Percentiles rank a stretch among this genome's conserved stretches.
Evolutionary conservation across 2,797 vertebrate genomes (phyloP).

Genomic region (Enteromius unitaeniatus): DNA sequence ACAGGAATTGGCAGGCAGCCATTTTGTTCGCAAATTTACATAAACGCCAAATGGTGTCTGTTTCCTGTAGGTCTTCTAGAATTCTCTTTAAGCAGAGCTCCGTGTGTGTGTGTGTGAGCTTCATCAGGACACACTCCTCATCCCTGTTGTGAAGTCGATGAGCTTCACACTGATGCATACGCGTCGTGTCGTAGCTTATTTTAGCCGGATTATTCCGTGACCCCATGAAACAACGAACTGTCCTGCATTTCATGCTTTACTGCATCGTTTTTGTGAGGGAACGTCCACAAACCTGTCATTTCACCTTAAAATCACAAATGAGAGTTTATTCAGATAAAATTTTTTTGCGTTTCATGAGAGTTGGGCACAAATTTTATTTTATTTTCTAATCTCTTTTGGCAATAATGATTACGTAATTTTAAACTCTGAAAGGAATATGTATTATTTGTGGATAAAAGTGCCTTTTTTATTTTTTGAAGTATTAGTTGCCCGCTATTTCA

Average conservation of each 20-base stretch:
- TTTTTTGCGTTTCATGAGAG: background rate
- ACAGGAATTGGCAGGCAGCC: slow-evolving; percentile 83
- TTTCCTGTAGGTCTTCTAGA: slow-evolving; percentile 72
- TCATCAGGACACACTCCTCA: slow-evolving; percentile 65
- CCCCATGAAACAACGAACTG: slow-evolving; percentile 59
- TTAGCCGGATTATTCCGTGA: slow-evolving; percentile 76
- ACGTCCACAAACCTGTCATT: background rate
- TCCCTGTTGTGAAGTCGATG: slow-evolving; percentile 67
- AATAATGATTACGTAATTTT: no score
- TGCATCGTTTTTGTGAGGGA: background rate
- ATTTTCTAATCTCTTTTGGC: background rate
- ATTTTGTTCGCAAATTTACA: slow-evolving; percentile 84
- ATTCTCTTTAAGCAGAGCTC: slow-evolving; percentile 69
- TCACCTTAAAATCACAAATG: background rate
- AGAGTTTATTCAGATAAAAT: no score
- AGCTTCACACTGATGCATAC: slow-evolving; percentile 74
- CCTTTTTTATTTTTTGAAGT: no score
- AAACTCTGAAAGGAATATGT: no score
- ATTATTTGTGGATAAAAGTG: no score
- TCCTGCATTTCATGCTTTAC: slow-evolving; percentile 17
- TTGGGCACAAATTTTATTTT: background rate
- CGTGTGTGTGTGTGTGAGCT: slow-evolving; percentile 65
- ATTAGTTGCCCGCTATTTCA: no score
- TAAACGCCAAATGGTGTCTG: slow-evolving; percentile 83
- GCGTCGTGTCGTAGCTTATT: slow-evolving; percentile 73